Evolutionary conservation across 2,113 vertebrate genomes (phyloP).

Genomic region (Salvelinus namaycush): DNA sequence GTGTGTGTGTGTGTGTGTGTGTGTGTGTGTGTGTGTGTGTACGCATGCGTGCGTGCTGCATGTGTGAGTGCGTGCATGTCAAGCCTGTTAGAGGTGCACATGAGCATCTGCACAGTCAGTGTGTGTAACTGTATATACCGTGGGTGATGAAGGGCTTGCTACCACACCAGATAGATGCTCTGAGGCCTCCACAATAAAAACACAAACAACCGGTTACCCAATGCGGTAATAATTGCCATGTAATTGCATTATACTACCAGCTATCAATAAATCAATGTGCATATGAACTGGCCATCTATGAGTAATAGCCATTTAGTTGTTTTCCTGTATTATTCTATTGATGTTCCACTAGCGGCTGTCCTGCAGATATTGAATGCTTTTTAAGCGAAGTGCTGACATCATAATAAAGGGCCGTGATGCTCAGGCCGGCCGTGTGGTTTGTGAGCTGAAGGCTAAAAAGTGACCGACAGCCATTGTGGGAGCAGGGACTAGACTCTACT

Average conservation of each 20-base stretch:
- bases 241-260: conserved; percentile 70
- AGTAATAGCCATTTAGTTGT: neutral
- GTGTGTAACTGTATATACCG: neutral
- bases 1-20: too few species aligned
- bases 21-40: conserved; percentile 2
- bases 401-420: conserved; percentile 72
- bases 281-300: neutral
- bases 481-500: conserved; percentile 61
- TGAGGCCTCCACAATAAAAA: conserved; percentile 31
- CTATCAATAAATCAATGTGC: conserved; percentile 9
- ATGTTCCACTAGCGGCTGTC: conserved; percentile 64
- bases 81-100: neutral
- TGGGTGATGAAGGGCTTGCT: conserved; percentile 27
- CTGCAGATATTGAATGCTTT: conserved; percentile 75
- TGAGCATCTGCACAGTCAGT: conserved; percentile 5
- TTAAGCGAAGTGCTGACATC: conserved; percentile 77
- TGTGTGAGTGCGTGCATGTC: conserved; percentile 10
- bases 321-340: conserved; percentile 49
- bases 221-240: conserved; percentile 62
- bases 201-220: conserved; percentile 65
- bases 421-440: conserved; percentile 56
- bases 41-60: conserved; percentile 4
- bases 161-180: conserved; percentile 21
- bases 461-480: conserved; percentile 51
- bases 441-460: conserved; percentile 57